Conservation (phyloP, 2,888 invertebrate genomes). For the Hermaeophaga mercurialis region DNA sequence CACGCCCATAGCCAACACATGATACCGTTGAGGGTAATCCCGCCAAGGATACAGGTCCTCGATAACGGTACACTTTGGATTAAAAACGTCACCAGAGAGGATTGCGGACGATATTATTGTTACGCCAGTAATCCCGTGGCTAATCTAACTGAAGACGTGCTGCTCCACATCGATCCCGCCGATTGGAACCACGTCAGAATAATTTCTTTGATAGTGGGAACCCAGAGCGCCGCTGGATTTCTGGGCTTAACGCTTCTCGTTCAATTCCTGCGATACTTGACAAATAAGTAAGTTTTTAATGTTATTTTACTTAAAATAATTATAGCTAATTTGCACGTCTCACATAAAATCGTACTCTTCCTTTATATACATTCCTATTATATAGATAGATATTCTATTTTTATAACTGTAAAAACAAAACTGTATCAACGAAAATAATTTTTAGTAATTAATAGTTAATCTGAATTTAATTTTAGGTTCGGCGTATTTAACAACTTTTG, state of each 20-base stretch:
- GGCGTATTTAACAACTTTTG: constrained; percentile 74
- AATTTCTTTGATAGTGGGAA: constrained; percentile 81
- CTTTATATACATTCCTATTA: too few species aligned
- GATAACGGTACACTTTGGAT: constrained; percentile 54
- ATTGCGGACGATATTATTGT: constrained; percentile 86
- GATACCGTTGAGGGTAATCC: constrained; percentile 53
- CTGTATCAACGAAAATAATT: background rate
- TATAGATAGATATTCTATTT: too few species aligned
- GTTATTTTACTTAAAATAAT: too few species aligned
- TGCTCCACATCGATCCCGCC: constrained; percentile 83
- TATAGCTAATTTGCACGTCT: too few species aligned
- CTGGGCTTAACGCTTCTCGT: constrained; percentile 79
- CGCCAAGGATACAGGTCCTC: constrained; percentile 71
- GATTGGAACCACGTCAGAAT: constrained; percentile 84
- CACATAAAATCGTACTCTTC: too few species aligned
- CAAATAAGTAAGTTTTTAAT: constrained; percentile 70
- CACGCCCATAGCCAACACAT: constrained; percentile 63
- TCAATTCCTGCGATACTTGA: constrained; percentile 74
- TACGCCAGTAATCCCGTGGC: constrained; percentile 84
- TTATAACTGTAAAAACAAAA: constrained; percentile 5
- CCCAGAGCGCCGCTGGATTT: constrained; percentile 78
- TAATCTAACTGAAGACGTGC: constrained; percentile 75
- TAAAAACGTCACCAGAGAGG: constrained; percentile 68
- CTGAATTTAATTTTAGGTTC: constrained; percentile 63
- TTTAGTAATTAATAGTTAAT: too few species aligned